Conservation (phyloP, 2,888 invertebrate species). For the Amphipyra berbera region DNA sequence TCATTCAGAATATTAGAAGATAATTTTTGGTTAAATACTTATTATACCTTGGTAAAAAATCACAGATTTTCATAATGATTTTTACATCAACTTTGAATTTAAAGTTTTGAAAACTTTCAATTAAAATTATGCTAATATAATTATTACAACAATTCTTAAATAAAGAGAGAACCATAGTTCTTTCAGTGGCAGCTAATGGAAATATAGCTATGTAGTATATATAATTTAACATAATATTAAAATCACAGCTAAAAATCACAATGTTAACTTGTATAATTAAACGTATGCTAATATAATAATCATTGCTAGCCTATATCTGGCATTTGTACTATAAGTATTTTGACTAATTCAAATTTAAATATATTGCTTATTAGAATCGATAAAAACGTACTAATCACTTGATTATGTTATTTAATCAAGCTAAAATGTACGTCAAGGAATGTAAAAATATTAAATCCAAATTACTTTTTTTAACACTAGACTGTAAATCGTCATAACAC, state of each 20-base stretch:
- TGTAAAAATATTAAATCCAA: conserved; percentile 33
- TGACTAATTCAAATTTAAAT: conserved; percentile 31
- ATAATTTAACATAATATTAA: conserved; percentile 32
- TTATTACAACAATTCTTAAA: conserved; percentile 28
- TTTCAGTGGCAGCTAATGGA: conserved; percentile 31
- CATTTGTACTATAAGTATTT: conserved; percentile 32
- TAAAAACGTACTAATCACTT: conserved; percentile 32
- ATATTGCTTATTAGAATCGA: conserved; percentile 28
- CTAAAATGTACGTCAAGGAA: conserved; percentile 28
- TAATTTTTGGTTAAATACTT: conserved; percentile 23
- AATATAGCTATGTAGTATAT: conserved; percentile 32
- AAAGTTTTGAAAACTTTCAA: conserved; percentile 25
- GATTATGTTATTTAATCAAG: conserved; percentile 30
- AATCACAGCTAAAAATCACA: conserved; percentile 32
- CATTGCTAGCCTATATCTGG: conserved; percentile 26
- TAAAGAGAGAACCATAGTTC: conserved; percentile 30
- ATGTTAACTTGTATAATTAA: conserved; percentile 33
- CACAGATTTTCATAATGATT: conserved; percentile 31
- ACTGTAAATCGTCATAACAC: conserved; percentile 34
- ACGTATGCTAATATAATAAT: conserved; percentile 34
- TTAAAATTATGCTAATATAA: conserved; percentile 27
- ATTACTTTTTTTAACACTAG: conserved; percentile 34
- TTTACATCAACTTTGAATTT: conserved; percentile 29
- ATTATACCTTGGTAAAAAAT: conserved; percentile 28
- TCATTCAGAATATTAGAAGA: conserved; percentile 25